phyloP scores from a whole-genome alignment of 2,797 vertebrate genomes.

The Oreonectes daqikongensis region DNA sequence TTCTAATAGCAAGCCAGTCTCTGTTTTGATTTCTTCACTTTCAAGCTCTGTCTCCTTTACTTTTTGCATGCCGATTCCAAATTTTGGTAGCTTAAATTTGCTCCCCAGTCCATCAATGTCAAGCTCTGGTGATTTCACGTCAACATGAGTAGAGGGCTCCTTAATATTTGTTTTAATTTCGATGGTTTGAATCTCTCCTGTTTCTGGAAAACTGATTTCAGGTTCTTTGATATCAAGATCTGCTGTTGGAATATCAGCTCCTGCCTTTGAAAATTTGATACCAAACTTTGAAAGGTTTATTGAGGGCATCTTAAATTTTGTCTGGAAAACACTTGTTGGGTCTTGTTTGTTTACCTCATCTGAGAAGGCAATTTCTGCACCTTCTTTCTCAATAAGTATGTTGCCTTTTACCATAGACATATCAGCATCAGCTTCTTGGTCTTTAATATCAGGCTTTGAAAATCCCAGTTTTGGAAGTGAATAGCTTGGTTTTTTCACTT shows the following conservation, averaged over 20 bases:
- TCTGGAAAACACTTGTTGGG: conserved; percentile 14
- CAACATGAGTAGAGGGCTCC: conserved; percentile 8
- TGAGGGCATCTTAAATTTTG: conserved; percentile 48
- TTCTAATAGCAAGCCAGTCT: no score
- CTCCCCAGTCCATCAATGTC: conserved; percentile 33
- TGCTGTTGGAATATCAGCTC: conserved; percentile 27
- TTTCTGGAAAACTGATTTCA: accelerated
- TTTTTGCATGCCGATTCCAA: conserved; percentile 27
- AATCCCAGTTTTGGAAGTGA: conserved; percentile 51
- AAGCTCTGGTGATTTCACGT: conserved; percentile 1
- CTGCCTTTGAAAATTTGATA: conserved; percentile 21
- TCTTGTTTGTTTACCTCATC: not conserved
- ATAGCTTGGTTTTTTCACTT: conserved; percentile 39
- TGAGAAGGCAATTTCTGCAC: conserved; percentile 8
- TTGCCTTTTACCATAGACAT: conserved; percentile 8
- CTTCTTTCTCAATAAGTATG: conserved; percentile 13
- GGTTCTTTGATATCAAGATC: conserved; percentile 53
- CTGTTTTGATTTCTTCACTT: no score
- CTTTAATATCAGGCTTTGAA: conserved; percentile 49
- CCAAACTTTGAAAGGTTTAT: conserved; percentile 50
- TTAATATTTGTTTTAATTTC: conserved; percentile 38
- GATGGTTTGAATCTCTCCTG: not conserved
- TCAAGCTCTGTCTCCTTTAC: conserved; percentile 11
- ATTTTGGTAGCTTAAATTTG: conserved; percentile 46
- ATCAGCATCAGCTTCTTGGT: conserved; percentile 17